phyloP scores from a whole-genome alignment of 2,113 vertebrate genomes.

The Passer montanus region DNA sequence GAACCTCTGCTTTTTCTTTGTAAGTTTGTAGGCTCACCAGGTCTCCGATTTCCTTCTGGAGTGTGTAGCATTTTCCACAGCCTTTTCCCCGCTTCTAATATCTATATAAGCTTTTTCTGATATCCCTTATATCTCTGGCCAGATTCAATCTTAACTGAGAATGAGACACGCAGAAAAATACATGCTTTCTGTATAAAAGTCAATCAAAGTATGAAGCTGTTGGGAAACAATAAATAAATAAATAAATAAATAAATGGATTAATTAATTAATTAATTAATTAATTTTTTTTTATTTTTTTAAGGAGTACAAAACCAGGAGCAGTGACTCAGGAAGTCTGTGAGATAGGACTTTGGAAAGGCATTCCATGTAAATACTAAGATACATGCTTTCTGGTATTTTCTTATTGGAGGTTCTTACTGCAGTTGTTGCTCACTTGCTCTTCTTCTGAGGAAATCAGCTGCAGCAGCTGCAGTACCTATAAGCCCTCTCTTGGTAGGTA shows the following conservation, averaged over 20 bases:
- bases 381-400: neutral
- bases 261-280: neutral
- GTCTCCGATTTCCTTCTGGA: neutral
- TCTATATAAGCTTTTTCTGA: neutral
- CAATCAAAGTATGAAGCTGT: neutral
- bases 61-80: accelerated
- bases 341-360: neutral
- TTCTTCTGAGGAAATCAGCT: neutral
- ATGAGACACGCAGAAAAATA: neutral
- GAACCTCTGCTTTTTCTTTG: neutral
- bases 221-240: neutral
- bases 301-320: neutral
- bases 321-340: neutral
- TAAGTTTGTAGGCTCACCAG: neutral
- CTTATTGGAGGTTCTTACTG: neutral
- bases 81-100: no score
- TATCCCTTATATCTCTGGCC: neutral
- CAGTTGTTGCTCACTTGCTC: neutral
- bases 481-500: neutral
- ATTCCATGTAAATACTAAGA: neutral
- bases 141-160: neutral
- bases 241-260: neutral
- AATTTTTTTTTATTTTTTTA: neutral
- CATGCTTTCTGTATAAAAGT: neutral
- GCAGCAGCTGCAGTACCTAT: neutral